Conservation (phyloP, 1,140 invertebrate genomes). For the Hyposmocoma kahamanoa region DNA sequence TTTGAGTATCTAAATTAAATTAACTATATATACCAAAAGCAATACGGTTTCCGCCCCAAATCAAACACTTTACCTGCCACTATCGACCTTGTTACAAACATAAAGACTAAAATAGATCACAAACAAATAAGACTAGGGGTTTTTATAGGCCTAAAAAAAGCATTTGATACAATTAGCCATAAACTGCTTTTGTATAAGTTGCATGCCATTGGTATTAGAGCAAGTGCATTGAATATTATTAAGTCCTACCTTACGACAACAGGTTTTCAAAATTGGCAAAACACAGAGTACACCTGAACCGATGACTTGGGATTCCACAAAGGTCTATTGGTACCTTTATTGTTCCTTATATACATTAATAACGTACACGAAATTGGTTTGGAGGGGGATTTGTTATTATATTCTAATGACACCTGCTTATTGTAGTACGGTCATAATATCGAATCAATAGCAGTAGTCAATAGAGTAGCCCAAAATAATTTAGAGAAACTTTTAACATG, state of each 20-base stretch:
- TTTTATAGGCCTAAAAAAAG: constrained; percentile 2
- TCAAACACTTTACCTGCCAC: background rate
- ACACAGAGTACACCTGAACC: background rate
- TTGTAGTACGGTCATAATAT: constrained; percentile 1
- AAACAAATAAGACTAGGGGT: background rate
- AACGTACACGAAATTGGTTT: background rate
- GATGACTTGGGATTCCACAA: constrained; percentile 4
- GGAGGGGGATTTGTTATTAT: background rate
- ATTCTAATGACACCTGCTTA: background rate
- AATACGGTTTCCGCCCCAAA: background rate
- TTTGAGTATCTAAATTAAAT: background rate
- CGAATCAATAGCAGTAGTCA: background rate
- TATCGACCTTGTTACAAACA: background rate
- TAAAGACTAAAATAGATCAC: background rate
- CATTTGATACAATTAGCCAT: background rate
- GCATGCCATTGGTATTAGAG: background rate
- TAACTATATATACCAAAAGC: background rate
- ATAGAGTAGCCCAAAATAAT: background rate
- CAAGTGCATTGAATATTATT: background rate
- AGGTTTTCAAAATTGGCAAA: background rate
- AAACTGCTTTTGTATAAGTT: background rate
- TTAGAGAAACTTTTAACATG: background rate
- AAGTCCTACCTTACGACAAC: background rate
- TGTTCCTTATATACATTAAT: constrained; percentile 5
- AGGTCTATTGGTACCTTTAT: constrained; percentile 1